Conservation (phyloP, 2,797 vertebrate species). For the Phoebastria nigripes region DNA sequence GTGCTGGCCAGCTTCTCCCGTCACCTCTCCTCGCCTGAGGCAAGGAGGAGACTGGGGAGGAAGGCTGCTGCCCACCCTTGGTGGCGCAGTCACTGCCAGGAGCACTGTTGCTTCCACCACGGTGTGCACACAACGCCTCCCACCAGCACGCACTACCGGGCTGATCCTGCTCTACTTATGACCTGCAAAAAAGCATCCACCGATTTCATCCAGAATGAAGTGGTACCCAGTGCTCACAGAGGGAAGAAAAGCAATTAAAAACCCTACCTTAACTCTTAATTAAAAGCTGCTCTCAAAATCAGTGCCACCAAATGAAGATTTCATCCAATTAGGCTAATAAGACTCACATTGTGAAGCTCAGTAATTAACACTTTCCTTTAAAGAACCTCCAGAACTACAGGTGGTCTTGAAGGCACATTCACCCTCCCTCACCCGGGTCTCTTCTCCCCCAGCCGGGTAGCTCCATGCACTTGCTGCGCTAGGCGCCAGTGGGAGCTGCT, state of each 20-base stretch:
- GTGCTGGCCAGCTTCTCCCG: accelerated
- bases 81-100: accelerated
- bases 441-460: background rate
- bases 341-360: background rate
- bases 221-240: background rate
- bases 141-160: accelerated
- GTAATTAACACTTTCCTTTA: background rate
- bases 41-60: background rate
- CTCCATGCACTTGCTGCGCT: accelerated
- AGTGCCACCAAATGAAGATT: background rate
- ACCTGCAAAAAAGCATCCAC: background rate
- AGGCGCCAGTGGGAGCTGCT: background rate
- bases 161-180: background rate
- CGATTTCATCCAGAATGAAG: background rate
- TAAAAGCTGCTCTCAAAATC: background rate
- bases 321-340: background rate
- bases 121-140: accelerated
- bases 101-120: accelerated
- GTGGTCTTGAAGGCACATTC: background rate
- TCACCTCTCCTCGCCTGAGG: background rate
- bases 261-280: background rate
- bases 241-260: background rate
- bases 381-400: background rate
- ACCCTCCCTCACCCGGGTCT: accelerated
- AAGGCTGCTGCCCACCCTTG: background rate